Conservation (phyloP, 2,797 vertebrate species). For the Halcyon badia region DNA sequence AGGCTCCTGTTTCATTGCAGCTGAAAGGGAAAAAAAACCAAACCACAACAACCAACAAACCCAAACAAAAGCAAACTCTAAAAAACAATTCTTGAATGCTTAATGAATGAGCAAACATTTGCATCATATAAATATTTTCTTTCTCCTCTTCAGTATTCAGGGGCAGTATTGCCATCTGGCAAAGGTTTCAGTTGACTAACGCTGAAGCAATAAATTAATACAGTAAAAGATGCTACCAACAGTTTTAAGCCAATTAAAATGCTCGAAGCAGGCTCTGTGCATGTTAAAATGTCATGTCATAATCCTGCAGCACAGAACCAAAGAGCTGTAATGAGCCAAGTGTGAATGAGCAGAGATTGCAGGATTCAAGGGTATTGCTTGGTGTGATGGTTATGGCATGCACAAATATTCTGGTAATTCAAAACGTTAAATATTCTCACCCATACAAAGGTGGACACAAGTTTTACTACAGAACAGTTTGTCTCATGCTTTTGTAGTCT, state of each 20-base stretch:
- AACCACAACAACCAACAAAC: neutral
- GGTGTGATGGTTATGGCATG: neutral
- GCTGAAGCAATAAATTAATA: conserved; percentile 81
- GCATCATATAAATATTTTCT: conserved; percentile 72
- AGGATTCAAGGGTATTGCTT: conserved; percentile 8
- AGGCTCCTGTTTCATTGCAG: conserved; percentile 28
- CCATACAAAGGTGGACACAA: neutral
- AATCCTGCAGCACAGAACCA: conserved; percentile 62
- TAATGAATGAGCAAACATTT: conserved; percentile 74
- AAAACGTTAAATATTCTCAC: neutral
- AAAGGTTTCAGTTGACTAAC: conserved; percentile 81
- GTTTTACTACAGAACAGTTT: neutral
- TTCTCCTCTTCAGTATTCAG: conserved; percentile 72
- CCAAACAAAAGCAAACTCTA: neutral
- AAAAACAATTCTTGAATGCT: conserved; percentile 65
- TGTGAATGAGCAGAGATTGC: conserved; percentile 42
- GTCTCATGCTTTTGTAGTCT: neutral
- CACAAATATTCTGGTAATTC: neutral
- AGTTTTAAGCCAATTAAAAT: conserved; percentile 82
- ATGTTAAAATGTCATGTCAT: conserved; percentile 79
- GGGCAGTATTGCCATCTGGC: conserved; percentile 76
- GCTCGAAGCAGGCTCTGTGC: conserved; percentile 20
- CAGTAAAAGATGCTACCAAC: conserved; percentile 77
- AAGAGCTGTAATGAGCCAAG: conserved; percentile 65
- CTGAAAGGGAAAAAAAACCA: conserved; percentile 21